These are phyloP conservation scores for Aphodius granarius DNA, from an alignment of 2,888 invertebrate genomes.

Conservation along the genomic window DNA sequence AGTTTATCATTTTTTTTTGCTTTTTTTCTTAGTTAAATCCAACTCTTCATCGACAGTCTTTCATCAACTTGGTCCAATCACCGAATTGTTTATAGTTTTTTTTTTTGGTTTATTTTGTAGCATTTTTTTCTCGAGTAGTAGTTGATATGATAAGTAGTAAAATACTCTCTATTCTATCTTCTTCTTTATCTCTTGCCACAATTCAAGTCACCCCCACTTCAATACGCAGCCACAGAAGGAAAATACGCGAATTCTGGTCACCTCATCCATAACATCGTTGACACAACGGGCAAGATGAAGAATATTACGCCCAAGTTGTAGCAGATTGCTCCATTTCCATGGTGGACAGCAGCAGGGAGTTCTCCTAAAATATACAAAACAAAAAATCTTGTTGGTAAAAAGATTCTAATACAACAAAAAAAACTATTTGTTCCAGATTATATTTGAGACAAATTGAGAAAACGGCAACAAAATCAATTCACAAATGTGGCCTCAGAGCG, in stretches of 20 bases:
- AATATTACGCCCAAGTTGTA: constrained; percentile 28
- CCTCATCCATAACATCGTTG: constrained; percentile 33
- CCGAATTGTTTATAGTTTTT: constrained; percentile 23
- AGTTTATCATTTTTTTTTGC: constrained; percentile 10
- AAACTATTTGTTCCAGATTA: too few relatives aligned
- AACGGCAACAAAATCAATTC: too few relatives aligned
- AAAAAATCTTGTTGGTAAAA: too few relatives aligned
- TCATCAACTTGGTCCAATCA: constrained; percentile 35
- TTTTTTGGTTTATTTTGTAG: constrained; percentile 16
- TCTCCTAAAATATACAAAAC: constrained; percentile 41
- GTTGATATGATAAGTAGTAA: constrained; percentile 37
- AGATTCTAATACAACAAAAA: too few relatives aligned
- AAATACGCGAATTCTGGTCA: constrained; percentile 32
- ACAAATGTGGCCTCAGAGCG: too few relatives aligned
- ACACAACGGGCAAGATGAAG: constrained; percentile 31
- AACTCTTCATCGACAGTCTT: constrained; percentile 32
- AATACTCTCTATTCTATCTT: constrained; percentile 33
- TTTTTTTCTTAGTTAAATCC: constrained; percentile 9
- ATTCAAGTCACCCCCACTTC: background rate
- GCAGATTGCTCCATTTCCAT: constrained; percentile 38
- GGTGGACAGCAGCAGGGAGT: constrained; percentile 47
- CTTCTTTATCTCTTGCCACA: constrained; percentile 10
- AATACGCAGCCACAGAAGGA: background rate
- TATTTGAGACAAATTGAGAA: too few relatives aligned
- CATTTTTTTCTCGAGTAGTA: constrained; percentile 17